These are phyloP conservation scores for Brachionus manjavacas DNA, from an alignment of 1,140 invertebrate species.

Conservation along the genomic window DNA sequence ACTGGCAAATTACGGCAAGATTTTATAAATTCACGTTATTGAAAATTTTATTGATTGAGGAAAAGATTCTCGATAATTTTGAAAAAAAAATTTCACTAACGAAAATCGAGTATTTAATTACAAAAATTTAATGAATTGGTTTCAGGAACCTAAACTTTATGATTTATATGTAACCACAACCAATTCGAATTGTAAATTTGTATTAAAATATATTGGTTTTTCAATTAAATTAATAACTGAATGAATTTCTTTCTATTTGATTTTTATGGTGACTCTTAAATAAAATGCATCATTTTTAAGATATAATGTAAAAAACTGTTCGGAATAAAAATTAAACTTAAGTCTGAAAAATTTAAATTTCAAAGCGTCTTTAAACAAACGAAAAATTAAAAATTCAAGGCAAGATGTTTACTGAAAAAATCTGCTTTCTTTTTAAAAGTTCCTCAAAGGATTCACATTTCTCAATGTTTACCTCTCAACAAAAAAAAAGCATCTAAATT, in stretches of 20 bases:
- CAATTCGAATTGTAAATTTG: not conserved
- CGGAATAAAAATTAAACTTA: no score
- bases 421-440: not conserved
- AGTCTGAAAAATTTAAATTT: not conserved
- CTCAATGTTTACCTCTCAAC: not conserved
- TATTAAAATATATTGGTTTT: not conserved
- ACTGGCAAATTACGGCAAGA: no score
- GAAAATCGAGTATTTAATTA: not conserved
- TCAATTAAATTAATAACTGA: not conserved
- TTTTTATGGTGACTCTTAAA: not conserved
- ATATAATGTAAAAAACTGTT: not conserved
- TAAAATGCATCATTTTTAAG: not conserved
- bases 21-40: no score
- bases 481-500: not conserved
- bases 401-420: not conserved
- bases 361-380: not conserved
- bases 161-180: not conserved
- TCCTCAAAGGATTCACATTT: not conserved
- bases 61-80: not conserved
- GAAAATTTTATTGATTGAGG: no score
- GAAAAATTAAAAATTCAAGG: not conserved
- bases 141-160: not conserved
- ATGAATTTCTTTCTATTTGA: not conserved
- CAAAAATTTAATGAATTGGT: not conserved
- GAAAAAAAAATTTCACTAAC: not conserved